Base-by-base conservation (phyloP, 2,888 invertebrate genomes). In the Tanytarsus gracilentus region DNA sequence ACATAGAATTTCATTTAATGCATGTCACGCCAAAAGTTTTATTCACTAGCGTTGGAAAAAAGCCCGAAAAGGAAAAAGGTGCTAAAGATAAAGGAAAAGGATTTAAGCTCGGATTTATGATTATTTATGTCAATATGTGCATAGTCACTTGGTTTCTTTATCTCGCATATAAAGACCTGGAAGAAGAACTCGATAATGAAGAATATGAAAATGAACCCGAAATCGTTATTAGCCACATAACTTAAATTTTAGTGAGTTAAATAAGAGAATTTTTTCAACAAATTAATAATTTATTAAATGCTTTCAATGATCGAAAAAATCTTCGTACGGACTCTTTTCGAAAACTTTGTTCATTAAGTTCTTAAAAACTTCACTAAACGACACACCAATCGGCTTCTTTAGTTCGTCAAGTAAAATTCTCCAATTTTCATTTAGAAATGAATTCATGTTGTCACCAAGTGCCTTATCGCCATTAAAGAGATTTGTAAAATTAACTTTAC, bases 401-500 rank as follows among this genome's bases (percentile, higher is more conserved):
- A 77, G 64, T 65, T 77, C 76, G 18, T 62, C 63, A 49, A 71
- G 74, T 29, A 77, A 70, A 1, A 72, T 71, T 23, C 63, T 30
- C 75, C 76, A 76, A 64, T 77, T 77, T 30, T 76, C 75, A 62
- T 58, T 44, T 3, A 44, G 23, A 18, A 44, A 44, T 8, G 18
- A 4, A 65, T 77, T 77, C 71, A 75, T 74, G 55, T 71, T 75
- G 30, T 76, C 73, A 2, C 77, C 73, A 39, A 76, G 63, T 9
- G 68, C 69, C 64, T 72, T 71, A 48, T 76, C 70, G 0, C 75
- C 76, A 62, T 75, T 73, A 62, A 77, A 77, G 2, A 77, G 66
- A 62, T 72, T 71, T 4, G 67, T 69, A 11, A 76, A 71, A 29
- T 68, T 11, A n/a, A 68, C 65, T 33, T 65, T 65, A 1, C 68